phyloP scores from a whole-genome alignment of 2,113 vertebrate genomes.

The Apodemus speciosus region DNA sequence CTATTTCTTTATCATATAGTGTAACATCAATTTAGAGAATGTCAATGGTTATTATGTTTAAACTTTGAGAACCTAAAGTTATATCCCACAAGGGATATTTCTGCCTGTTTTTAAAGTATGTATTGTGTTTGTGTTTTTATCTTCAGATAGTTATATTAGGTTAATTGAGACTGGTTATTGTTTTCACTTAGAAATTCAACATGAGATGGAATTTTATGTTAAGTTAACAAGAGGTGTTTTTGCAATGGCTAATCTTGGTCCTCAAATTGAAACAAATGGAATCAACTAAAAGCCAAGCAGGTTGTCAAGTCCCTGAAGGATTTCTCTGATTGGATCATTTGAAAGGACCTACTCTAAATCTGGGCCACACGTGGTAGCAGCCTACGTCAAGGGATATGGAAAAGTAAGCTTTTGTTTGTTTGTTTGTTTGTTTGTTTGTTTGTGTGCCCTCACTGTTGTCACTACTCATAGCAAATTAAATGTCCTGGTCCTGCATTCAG shows the following conservation, averaged over 20 bases:
- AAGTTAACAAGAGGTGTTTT: background rate
- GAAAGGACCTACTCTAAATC: background rate
- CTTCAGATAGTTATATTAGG: background rate
- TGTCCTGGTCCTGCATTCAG: too few relatives aligned
- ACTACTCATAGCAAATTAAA: background rate
- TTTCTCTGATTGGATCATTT: background rate
- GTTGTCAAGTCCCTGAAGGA: background rate
- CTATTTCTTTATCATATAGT: background rate
- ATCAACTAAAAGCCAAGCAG: background rate
- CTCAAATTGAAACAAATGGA: background rate
- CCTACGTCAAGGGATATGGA: too few relatives aligned
- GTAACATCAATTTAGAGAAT: background rate
- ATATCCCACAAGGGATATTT: background rate
- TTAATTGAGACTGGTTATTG: background rate
- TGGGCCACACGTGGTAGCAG: background rate
- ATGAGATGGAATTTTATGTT: background rate
- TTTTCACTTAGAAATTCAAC: background rate
- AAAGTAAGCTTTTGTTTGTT: background rate
- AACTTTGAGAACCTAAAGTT: background rate
- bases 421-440: background rate
- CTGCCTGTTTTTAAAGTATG: background rate
- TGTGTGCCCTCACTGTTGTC: background rate
- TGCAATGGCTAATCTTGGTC: background rate
- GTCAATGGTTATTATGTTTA: background rate
- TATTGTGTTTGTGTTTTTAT: background rate